Base-by-base conservation (phyloP, 2,797 vertebrate species). In the Pyrocephalus nanus region DNA sequence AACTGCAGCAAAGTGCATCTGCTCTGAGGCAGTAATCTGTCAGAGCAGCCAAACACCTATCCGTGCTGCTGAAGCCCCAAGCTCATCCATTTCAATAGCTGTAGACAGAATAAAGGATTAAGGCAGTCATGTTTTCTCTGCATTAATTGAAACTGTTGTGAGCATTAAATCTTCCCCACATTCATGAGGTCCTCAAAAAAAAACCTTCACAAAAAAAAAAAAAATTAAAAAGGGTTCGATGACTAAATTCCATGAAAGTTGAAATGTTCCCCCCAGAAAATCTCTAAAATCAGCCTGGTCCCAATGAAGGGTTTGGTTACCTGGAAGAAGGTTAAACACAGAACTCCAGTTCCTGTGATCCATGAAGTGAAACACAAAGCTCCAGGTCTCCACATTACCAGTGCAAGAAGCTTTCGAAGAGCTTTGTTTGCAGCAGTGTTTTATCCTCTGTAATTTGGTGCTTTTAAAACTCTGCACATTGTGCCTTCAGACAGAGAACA, bases 291-390 rank as follows among this genome's bases (percentile, higher is more conserved):
- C 67, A 88, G 19, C 36, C 36, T 72, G 40, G 45, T 73, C 58
- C 61, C 67, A 69, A 29, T 53, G 89, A 74, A 67, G 85, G 12
- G n/a, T 60, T 73, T 73, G 18, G 8, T 98, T 98, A 98, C 98
- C 98, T 98, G 98, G 65, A 92, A 91, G 8, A 97, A 96, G 34
- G 51, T 85, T 54, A 97, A 86, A 88, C 82, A 95, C 48, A 96
- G 76, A 73, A 69, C 53, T 95, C 93, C 97, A 15, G 19, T 40
- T 90, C 93, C 92, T 85, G 81, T 79, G 69, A 95, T 94, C 82
- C 95, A 72, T 34, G 91, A 96, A 43, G 76, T 6, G 11, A 95
- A 70, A 83, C 47, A 42, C 51, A 91, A 86, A 48, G 34, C 62
- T 78, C 81, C 91, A 51, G 54, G 43, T 91, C 58, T 90, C 57